Evolutionary conservation across 2,888 invertebrate species (phyloP).

Genomic region (Drosophila austrosaltans): DNA sequence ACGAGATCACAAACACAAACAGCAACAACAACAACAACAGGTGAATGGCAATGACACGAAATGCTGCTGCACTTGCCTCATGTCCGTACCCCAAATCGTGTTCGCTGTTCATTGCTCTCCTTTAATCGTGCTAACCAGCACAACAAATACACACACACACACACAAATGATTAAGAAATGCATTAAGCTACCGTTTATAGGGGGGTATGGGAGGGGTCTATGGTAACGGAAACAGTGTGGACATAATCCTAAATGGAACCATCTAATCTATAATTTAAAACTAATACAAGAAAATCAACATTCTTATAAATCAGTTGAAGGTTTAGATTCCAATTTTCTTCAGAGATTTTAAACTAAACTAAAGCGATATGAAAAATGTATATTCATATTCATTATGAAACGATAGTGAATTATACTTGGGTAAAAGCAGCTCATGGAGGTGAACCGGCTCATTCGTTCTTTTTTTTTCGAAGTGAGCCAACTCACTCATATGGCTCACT

Average conservation of each 20-base stretch:
- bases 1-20: slow-evolving; percentile 30
- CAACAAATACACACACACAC: slow-evolving; percentile 44
- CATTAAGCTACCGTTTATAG: background rate
- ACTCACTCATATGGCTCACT: too few species aligned
- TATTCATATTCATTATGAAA: too few species aligned
- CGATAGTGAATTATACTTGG: too few species aligned
- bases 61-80: slow-evolving; percentile 33
- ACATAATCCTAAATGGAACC: background rate
- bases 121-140: slow-evolving; percentile 56
- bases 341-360: too few species aligned
- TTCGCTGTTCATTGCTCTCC: slow-evolving; percentile 35
- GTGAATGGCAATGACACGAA: slow-evolving; percentile 75
- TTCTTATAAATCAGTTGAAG: too few species aligned
- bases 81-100: slow-evolving; percentile 40
- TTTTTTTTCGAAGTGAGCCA: too few species aligned
- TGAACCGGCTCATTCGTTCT: too few species aligned
- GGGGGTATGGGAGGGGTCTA: background rate
- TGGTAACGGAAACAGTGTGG: background rate
- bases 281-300: background rate
- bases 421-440: too few species aligned
- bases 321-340: too few species aligned
- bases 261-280: background rate
- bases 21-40: slow-evolving; percentile 57
- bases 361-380: too few species aligned
- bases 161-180: slow-evolving; percentile 49